These are phyloP conservation scores for Xylota segnis DNA, from an alignment of 2,888 invertebrate genomes.

Conservation along the genomic window DNA sequence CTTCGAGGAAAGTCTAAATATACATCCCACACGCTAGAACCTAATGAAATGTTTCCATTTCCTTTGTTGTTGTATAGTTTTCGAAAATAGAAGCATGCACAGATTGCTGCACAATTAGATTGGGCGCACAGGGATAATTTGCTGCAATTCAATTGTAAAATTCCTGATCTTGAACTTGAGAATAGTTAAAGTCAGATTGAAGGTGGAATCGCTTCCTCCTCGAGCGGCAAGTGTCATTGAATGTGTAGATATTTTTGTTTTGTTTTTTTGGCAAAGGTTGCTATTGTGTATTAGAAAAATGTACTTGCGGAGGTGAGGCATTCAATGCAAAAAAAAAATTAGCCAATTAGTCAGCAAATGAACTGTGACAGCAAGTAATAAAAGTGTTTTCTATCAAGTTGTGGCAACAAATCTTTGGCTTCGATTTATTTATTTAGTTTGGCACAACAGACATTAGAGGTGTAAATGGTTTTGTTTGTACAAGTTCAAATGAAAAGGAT, in stretches of 20 bases:
- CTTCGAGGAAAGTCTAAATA: slow-evolving; percentile 21
- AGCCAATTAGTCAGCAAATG: background rate
- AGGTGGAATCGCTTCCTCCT: slow-evolving; percentile 18
- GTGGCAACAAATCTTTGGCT: background rate
- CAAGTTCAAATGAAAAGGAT: background rate
- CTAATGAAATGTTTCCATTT: background rate
- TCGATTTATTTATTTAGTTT: background rate
- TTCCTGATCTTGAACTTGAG: slow-evolving; percentile 36
- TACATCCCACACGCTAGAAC: background rate
- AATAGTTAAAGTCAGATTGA: slow-evolving; percentile 35
- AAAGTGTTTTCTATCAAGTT: background rate
- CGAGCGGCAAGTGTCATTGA: background rate
- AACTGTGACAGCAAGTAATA: background rate
- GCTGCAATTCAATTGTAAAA: background rate
- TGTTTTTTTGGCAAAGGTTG: slow-evolving; percentile 3
- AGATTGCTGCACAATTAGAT: background rate
- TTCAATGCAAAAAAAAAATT: background rate
- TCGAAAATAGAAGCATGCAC: background rate
- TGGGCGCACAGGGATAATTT: background rate
- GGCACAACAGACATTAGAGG: background rate
- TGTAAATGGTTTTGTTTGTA: background rate
- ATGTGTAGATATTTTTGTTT: background rate
- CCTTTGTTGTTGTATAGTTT: background rate
- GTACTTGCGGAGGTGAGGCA: background rate
- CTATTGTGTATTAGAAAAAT: background rate